Base-by-base conservation (phyloP, 35 echinoderm and acorn worm species). In the Amphiura filiformis region DNA sequence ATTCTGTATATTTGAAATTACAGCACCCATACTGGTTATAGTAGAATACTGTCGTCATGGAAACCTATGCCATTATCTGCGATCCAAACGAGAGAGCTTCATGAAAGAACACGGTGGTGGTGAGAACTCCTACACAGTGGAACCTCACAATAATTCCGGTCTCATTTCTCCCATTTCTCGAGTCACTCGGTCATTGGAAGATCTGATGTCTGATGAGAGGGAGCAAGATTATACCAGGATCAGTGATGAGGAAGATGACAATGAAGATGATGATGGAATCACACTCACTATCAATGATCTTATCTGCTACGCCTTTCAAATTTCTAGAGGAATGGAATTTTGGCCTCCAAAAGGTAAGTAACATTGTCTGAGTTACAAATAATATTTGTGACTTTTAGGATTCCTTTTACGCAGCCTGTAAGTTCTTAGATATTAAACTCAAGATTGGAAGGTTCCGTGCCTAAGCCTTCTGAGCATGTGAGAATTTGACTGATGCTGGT, bases 251-350 rank as follows among this genome's bases (percentile, higher is more conserved):
- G 83, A 85, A 40, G 83, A 56, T 3, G 52, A 83, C 31, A n/a
- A n/a, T n/a, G n/a, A n/a, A n/a, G 35, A 61, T 26, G 56, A 65
- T 26, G 83, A 56, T 37, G 83, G 64, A 32, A 34, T 65, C 15
- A 2, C 32, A 0, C 23, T 85, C 32, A 61, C 56, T 12, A 83
- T 89, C 13, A 81, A 98, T 32, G 96, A 98, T 61, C 84, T 98
- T 12, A 89, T 94, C 0, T 94, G 96, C 57, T 98, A 91, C 37
- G 44, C 89, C 56, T 98, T 98, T 70, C 96, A 98, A 38, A 87
- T 94, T 1, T 92, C 96, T 0, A 89, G 93, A 56, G 96, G 96
- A 20, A 98, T 98, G 96, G 96, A 98, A 57, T 98, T 98, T 40
- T 83, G 94, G 78, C 90, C 96, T 35, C 94, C 96, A 91, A 57